Conservation (phyloP, 2,797 vertebrate genomes). For the Poeciliopsis gracilis region DNA sequence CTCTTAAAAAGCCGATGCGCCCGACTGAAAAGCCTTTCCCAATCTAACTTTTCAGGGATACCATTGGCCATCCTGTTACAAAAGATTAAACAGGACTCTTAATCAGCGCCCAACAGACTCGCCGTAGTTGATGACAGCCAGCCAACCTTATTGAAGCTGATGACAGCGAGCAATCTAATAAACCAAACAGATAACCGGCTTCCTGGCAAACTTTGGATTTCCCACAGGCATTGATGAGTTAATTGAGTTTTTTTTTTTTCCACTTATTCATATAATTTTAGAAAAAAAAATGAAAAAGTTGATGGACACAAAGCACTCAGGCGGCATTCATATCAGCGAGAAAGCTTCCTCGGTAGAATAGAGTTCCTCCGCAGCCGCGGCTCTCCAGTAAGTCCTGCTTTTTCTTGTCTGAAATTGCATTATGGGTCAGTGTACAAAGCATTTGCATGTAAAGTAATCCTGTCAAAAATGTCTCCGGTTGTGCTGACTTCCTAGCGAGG, state of each 20-base stretch:
- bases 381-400: conserved; percentile 38
- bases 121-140: conserved; percentile 14
- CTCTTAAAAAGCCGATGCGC: not conserved
- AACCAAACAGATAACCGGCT: conserved; percentile 39
- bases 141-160: conserved; percentile 22
- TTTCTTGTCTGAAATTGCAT: conserved; percentile 50
- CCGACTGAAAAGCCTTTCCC: not conserved
- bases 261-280: conserved; percentile 27
- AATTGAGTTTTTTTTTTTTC: conserved; percentile 25
- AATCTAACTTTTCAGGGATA: conserved; percentile 14
- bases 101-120: conserved; percentile 46
- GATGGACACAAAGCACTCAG: conserved; percentile 9
- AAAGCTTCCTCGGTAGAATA: conserved; percentile 31
- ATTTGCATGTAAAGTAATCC: conserved; percentile 54
- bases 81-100: conserved; percentile 42
- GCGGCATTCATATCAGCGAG: conserved; percentile 14
- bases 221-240: conserved; percentile 36
- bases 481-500: conserved; percentile 26
- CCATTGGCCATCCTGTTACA: conserved; percentile 16
- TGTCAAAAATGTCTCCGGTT: conserved; percentile 46
- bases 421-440: conserved; percentile 61
- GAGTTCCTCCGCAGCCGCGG: conserved; percentile 28
- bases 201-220: conserved; percentile 38
- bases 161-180: conserved; percentile 39
- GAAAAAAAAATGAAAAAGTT: not conserved